A percentile compares a stretch with the other conserved stretches of the same genome.
Evolutionary conservation across 2,888 invertebrate genomes (phyloP).

Genomic region (Idaea biselata): DNA sequence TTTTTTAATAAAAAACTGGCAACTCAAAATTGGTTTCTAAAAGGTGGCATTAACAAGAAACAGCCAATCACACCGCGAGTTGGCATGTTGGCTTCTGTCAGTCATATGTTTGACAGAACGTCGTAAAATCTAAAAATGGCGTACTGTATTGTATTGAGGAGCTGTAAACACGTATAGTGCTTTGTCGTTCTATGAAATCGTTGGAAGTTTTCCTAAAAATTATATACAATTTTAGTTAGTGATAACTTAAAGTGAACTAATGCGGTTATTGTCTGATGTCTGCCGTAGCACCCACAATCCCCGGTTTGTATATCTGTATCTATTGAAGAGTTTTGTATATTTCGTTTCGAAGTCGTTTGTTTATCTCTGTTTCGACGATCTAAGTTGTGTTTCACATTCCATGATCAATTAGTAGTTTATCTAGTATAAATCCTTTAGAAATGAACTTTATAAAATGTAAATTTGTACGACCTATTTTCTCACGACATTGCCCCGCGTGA

Average conservation of each 20-base stretch:
- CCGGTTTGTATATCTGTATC: constrained; percentile 59
- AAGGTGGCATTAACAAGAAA: neutral
- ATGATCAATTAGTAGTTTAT: neutral
- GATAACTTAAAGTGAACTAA: constrained; percentile 67
- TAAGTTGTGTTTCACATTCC: neutral
- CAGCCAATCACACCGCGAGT: neutral
- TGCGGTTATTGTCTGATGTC: constrained; percentile 80
- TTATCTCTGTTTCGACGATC: neutral
- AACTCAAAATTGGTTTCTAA: neutral
- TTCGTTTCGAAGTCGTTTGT: neutral
- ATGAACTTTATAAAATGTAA: constrained; percentile 7
- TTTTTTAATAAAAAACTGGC: neutral
- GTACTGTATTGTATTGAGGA: constrained; percentile 68
- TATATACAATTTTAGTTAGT: constrained; percentile 45
- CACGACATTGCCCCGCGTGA: constrained; percentile 72
- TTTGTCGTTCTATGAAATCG: constrained; percentile 37
- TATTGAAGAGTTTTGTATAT: neutral
- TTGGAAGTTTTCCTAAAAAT: constrained; percentile 26
- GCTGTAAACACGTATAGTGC: constrained; percentile 65
- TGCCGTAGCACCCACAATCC: constrained; percentile 79
- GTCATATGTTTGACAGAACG: neutral
- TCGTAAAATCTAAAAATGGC: constrained; percentile 56
- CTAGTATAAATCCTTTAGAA: neutral
- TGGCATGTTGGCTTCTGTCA: neutral
- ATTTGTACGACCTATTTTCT: constrained; percentile 65